These are phyloP conservation scores for Pseudobourletiella spinata DNA, from an alignment of 1,140 invertebrate species.

Conservation along the genomic window DNA sequence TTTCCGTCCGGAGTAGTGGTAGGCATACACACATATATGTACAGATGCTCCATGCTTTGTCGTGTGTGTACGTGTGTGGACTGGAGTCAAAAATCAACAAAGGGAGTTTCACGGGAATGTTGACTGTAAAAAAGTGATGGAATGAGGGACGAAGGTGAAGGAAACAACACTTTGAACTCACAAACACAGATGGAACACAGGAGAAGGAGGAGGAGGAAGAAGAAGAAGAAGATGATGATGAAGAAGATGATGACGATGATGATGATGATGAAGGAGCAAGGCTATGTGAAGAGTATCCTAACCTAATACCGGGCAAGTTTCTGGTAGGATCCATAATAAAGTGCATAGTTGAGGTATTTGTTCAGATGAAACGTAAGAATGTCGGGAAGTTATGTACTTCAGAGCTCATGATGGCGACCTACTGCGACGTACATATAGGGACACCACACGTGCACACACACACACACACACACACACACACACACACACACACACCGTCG, in stretches of 20 bases:
- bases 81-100: slow-evolving; percentile 24
- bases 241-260: neutral
- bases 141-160: slow-evolving; percentile 24
- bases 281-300: neutral
- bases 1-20: too few species aligned
- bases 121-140: slow-evolving; percentile 21
- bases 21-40: too few species aligned
- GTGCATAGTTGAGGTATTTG: neutral
- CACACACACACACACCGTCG: too few species aligned
- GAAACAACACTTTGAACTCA: slow-evolving; percentile 18
- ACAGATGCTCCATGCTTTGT: too few species aligned
- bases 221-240: neutral
- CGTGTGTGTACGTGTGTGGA: too few species aligned
- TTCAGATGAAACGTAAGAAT: neutral
- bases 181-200: neutral
- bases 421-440: neutral
- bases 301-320: neutral
- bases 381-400: neutral
- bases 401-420: neutral
- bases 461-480: too few species aligned
- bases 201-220: neutral
- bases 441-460: neutral
- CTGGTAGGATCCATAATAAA: slow-evolving; percentile 4
- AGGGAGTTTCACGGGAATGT: slow-evolving; percentile 6
- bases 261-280: too few species aligned